phyloP scores from a whole-genome alignment of 1,140 invertebrate genomes.

The Galendromus occidentalis region DNA sequence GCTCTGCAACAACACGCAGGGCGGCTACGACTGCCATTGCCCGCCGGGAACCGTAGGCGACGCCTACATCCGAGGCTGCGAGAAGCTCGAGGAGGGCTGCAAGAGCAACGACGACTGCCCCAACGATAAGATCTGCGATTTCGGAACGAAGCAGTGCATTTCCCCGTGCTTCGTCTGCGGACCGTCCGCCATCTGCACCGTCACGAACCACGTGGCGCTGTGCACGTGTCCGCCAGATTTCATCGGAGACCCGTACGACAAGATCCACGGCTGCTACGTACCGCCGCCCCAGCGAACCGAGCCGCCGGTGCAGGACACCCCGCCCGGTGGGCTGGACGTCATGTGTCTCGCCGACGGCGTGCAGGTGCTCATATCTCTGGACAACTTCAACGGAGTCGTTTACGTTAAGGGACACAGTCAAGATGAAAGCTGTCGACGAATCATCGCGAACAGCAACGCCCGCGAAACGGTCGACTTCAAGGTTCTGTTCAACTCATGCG shows the following conservation, averaged over 20 bases:
- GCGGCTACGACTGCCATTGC: conserved; percentile 57
- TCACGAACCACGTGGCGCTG: conserved; percentile 48
- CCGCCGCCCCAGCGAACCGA: conserved; percentile 42
- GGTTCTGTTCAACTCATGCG: conserved; percentile 72
- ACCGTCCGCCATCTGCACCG: conserved; percentile 52
- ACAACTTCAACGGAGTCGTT: conserved; percentile 66
- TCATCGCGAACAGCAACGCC: conserved; percentile 46
- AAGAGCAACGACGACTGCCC: conserved; percentile 49
- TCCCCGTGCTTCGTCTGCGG: conserved; percentile 54
- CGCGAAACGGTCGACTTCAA: conserved; percentile 60
- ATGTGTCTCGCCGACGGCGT: conserved; percentile 76
- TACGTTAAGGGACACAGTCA: conserved; percentile 88
- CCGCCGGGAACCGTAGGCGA: conserved; percentile 54
- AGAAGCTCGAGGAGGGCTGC: conserved; percentile 47
- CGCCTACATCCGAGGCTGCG: conserved; percentile 42
- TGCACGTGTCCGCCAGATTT: conserved; percentile 53
- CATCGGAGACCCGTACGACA: conserved; percentile 38
- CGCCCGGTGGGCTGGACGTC: conserved; percentile 31
- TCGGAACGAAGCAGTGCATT: conserved; percentile 21
- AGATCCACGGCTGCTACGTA: conserved; percentile 40
- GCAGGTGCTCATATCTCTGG: conserved; percentile 57
- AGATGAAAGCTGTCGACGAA: conserved; percentile 60
- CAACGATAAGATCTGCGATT: conserved; percentile 49
- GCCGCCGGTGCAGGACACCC: conserved; percentile 62
- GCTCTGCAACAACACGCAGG: conserved; percentile 55